Evolutionary conservation across 2,113 vertebrate genomes (phyloP).

Genomic region (Melanerpes aurifrons): DNA sequence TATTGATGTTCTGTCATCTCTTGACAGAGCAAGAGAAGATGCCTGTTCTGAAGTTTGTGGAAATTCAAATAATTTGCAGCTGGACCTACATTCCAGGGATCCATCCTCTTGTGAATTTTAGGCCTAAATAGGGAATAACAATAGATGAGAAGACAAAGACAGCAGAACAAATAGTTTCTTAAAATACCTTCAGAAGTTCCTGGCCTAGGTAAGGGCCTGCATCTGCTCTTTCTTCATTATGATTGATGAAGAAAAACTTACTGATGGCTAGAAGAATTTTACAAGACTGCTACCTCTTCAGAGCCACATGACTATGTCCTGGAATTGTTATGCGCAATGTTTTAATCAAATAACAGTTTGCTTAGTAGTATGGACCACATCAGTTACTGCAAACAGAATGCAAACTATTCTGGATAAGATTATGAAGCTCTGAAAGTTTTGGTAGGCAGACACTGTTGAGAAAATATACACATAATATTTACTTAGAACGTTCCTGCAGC

Average conservation of each 20-base stretch:
- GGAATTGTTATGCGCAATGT: background rate
- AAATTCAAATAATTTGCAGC: background rate
- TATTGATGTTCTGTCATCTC: constrained; percentile 16
- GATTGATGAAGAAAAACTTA: constrained; percentile 29
- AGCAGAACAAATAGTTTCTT: background rate
- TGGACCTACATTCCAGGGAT: background rate
- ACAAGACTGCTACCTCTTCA: background rate
- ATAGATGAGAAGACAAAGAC: background rate
- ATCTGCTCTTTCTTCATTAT: background rate
- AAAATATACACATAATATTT: constrained; percentile 59
- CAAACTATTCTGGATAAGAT: constrained; percentile 23
- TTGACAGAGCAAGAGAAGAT: background rate
- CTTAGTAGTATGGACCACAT: background rate
- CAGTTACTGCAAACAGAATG: constrained; percentile 16
- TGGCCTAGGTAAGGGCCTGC: background rate
- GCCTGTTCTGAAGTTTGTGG: constrained; percentile 16
- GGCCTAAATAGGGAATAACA: background rate
- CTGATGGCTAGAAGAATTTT: constrained; percentile 18
- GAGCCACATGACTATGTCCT: background rate
- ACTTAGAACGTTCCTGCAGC: background rate
- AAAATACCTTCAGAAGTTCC: constrained; percentile 1
- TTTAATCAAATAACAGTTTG: constrained; percentile 28
- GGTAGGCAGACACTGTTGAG: constrained; percentile 28
- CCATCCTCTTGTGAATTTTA: background rate
- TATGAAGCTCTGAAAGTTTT: constrained; percentile 10